Evolutionary conservation across 2,113 vertebrate species (phyloP).

Genomic region (Phasianus colchicus): DNA sequence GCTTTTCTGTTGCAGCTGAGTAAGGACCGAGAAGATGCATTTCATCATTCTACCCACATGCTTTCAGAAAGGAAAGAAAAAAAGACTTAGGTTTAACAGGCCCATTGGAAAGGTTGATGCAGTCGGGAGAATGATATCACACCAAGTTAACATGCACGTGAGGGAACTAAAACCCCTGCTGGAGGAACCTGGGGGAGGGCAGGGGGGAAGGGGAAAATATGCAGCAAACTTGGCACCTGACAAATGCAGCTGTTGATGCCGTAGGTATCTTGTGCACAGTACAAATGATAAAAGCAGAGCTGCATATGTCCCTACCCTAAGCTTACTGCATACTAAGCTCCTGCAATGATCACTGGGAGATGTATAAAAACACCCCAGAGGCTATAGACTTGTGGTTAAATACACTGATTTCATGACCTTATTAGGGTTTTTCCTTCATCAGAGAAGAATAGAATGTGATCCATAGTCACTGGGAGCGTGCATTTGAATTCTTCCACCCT

Average conservation of each 20-base stretch:
- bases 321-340: not conserved
- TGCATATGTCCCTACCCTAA: not conserved
- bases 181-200: not conserved
- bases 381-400: not conserved
- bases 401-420: not conserved
- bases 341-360: not conserved
- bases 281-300: not conserved
- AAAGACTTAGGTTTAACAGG: not conserved
- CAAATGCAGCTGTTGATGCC: not conserved
- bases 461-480: not conserved
- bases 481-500: constrained; percentile 4
- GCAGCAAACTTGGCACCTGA: not conserved
- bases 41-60: not conserved
- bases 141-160: not conserved
- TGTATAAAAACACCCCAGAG: not conserved
- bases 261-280: not conserved
- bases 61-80: not conserved
- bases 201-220: not conserved
- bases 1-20: not conserved
- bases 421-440: not conserved
- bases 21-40: not conserved
- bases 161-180: not conserved
- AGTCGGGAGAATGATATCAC: not conserved
- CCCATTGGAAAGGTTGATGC: constrained; percentile 1
- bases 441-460: not conserved